These are phyloP conservation scores for Microtus ochrogaster DNA, from an alignment of 2,113 vertebrate genomes.

Conservation along the genomic window DNA sequence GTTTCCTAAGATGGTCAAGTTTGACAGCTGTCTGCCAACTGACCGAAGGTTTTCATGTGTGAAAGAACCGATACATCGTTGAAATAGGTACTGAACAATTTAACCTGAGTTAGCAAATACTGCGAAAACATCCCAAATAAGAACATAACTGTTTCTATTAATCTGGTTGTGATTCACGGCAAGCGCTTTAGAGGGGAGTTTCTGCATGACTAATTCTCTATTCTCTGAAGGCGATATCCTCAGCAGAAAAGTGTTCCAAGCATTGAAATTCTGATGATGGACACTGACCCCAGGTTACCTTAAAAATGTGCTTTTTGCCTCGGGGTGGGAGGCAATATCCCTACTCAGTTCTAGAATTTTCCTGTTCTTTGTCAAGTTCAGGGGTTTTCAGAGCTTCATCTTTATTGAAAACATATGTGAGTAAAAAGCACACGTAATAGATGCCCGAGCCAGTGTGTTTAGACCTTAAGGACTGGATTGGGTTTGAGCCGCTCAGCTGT, in stretches of 20 bases:
- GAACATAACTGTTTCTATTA: not conserved
- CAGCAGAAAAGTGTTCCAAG: conserved; percentile 73
- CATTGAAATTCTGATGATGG: conserved; percentile 57
- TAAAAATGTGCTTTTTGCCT: conserved; percentile 79
- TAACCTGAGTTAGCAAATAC: not conserved
- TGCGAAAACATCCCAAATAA: not conserved
- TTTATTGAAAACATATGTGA: conserved; percentile 86
- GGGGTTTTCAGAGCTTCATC: conserved; percentile 64
- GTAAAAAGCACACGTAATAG: conserved; percentile 71
- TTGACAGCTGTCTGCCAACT: not conserved
- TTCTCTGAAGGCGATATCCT: conserved; percentile 49
- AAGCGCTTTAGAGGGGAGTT: not conserved
- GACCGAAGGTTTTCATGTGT: not conserved
- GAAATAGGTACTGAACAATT: not conserved
- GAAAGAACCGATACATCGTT: not conserved
- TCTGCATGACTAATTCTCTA: conserved; percentile 7
- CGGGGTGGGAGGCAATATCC: conserved; percentile 55
- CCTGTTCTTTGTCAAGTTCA: conserved; percentile 78
- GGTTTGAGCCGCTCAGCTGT: conserved; percentile 60
- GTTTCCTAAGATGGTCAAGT: not conserved
- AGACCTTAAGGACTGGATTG: conserved; percentile 64
- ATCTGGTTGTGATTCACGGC: not conserved
- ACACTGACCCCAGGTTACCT: conserved; percentile 76
- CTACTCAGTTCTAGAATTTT: conserved; percentile 81
- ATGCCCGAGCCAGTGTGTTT: conserved; percentile 40